A percentile compares a stretch with the other conserved stretches of the same genome.
These are phyloP conservation scores for Oplegnathus fasciatus DNA, from an alignment of 2,113 vertebrate species.

Conservation along the genomic window DNA sequence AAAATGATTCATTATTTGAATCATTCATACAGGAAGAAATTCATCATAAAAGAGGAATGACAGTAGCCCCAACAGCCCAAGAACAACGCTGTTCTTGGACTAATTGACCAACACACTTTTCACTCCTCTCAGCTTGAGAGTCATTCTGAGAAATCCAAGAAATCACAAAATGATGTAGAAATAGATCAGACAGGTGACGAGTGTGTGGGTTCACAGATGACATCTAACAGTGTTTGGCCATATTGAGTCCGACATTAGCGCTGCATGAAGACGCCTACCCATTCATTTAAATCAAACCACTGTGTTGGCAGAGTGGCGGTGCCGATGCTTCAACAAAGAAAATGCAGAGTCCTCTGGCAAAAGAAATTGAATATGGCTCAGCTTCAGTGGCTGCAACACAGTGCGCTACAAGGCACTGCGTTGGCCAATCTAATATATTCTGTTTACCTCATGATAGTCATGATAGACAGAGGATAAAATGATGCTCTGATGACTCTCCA, in stretches of 20 bases:
- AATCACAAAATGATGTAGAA: not conserved
- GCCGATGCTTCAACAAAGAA: not conserved
- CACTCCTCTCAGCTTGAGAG: not conserved
- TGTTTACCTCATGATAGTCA: not conserved
- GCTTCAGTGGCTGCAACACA: not conserved
- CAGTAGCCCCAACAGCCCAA: not conserved
- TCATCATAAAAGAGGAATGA: not conserved
- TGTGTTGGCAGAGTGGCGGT: not conserved
- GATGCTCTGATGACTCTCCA: not conserved
- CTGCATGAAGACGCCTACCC: not conserved
- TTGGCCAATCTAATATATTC: constrained; percentile 22
- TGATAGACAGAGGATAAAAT: constrained; percentile 5
- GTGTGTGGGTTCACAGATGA: not conserved
- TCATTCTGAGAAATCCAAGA: not conserved
- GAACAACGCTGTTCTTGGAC: not conserved
- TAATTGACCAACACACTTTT: not conserved
- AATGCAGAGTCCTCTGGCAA: constrained; percentile 2
- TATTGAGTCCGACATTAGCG: not conserved
- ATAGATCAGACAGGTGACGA: not conserved
- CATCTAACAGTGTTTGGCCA: not conserved
- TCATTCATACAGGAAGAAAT: constrained; percentile 11
- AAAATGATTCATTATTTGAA: constrained; percentile 23
- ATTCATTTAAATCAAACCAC: constrained; percentile 8
- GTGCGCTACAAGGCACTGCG: not conserved
- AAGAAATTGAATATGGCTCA: constrained; percentile 25